phyloP scores from a whole-genome alignment of 2,888 invertebrate genomes.

The Orthonevra nobilis region DNA sequence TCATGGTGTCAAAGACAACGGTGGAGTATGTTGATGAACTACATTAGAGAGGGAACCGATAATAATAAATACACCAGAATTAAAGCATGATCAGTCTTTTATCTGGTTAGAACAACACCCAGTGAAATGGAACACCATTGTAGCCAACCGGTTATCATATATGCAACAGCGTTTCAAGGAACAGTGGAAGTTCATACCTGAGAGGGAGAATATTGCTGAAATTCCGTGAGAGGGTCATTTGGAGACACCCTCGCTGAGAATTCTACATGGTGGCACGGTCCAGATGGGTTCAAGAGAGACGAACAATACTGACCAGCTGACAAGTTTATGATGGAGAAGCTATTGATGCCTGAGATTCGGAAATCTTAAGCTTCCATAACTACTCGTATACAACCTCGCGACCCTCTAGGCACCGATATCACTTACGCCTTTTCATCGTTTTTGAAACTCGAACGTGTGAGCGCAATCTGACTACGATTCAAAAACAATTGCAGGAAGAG shows the following conservation, averaged over 20 bases:
- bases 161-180: constrained; percentile 26
- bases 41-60: too few species aligned
- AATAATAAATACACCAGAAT: constrained; percentile 7
- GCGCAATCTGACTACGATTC: too few species aligned
- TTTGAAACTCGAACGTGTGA: too few species aligned
- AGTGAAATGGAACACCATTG: constrained; percentile 21
- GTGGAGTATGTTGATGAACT: constrained; percentile 3
- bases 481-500: too few species aligned
- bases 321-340: too few species aligned
- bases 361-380: too few species aligned
- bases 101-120: constrained; percentile 23
- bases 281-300: background rate
- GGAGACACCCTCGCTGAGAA: too few species aligned
- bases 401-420: too few species aligned
- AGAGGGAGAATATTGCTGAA: constrained; percentile 21
- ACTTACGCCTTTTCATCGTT: too few species aligned
- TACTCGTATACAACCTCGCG: too few species aligned
- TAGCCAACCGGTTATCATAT: constrained; percentile 26
- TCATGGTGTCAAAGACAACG: background rate
- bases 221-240: constrained; percentile 20
- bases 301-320: background rate
- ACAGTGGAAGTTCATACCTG: constrained; percentile 30
- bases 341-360: too few species aligned
- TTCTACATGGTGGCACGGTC: too few species aligned
- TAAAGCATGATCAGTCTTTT: constrained; percentile 4